Evolutionary conservation across 2,888 invertebrate species (phyloP), one percentile per base, ranked within the genome.

Genomic region (Xestia ashworthii): DNA sequence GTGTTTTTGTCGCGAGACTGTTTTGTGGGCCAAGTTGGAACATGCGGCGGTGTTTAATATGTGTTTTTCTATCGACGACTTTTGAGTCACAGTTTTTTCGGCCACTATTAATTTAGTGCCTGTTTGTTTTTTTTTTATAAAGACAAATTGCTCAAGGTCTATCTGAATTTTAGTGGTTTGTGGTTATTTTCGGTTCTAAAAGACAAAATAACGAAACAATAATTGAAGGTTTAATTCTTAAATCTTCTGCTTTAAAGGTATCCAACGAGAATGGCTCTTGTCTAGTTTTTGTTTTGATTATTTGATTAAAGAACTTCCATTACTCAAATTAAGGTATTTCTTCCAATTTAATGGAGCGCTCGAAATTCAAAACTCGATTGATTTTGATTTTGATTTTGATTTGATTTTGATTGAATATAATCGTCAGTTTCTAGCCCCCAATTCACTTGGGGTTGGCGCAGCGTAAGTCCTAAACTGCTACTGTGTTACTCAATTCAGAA

Each of bases 1-100:
- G 71, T 76, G 76, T 73, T 85, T 87, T 87, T 85, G 50, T 73
- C 78, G 62, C 41, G 44, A 62, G 16, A 50, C 19, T 67, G 55
- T 81, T 5, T 32, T 62, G 44, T 32, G 48, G 65, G 12, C 12
- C 11, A 67, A 50, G 38, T 8, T 70, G 38, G 32, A 50, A 9
- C 14, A 62, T 32, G 5, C 0, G 69, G 76, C 50, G 69, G 16
- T 50, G 14, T 25, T 22, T 22, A 14, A 41, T 16, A 3, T 11
- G 5, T 12, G 12, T 48, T 44, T 80, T 71, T 32, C n/a, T 14
- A 41, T 25, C 12, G 16, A 32, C 3, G 3, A n/a, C 5, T 16
- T 74, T 16, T 48, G 22, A 22, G 0, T 41, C 16, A 25, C 4
- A 41, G 25, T 4, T 25, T 25, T 64, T 38, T 71, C 5, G 2